phyloP scores from a whole-genome alignment of 37 sponge, comb jelly and placozoan species.

The Diacarnus erythraeanus region DNA sequence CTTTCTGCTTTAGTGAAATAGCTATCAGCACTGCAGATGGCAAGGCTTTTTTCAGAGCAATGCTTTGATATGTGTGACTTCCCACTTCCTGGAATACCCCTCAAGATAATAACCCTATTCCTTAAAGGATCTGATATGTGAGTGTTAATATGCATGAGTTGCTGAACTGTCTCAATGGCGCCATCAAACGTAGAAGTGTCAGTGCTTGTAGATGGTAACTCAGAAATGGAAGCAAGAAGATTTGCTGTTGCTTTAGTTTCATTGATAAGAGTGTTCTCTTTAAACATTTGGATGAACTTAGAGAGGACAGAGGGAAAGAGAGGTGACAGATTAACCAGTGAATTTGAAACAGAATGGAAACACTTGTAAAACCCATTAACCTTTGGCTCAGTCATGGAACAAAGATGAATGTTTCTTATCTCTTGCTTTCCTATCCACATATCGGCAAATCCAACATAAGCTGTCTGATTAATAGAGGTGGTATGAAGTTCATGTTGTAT shows the following conservation, averaged over 20 bases:
- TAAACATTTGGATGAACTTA: not conserved
- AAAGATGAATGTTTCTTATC: conserved; percentile 47
- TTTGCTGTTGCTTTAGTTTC: not conserved
- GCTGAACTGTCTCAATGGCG: not conserved
- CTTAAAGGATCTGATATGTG: not conserved
- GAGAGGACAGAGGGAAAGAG: not conserved
- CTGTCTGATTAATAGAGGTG: conserved; percentile 11
- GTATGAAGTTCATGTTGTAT: conserved; percentile 60
- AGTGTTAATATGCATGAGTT: not conserved
- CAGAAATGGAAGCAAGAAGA: not conserved
- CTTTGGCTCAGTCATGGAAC: conserved; percentile 63
- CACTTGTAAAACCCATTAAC: conserved; percentile 69
- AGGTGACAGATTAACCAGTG: conserved; percentile 34
- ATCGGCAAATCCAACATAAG: conserved; percentile 44
- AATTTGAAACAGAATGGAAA: conserved; percentile 32
- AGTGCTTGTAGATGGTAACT: not conserved
- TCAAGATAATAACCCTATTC: conserved; percentile 63
- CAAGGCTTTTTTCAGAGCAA: conserved; percentile 43
- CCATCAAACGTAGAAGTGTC: not conserved
- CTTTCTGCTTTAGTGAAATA: conserved; percentile 33
- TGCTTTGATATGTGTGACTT: conserved; percentile 68
- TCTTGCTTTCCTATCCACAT: conserved; percentile 52
- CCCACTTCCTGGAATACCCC: conserved; percentile 88
- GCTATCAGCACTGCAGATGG: conserved; percentile 76
- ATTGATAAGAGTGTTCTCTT: not conserved